Conservation (phyloP, 2,797 vertebrate genomes). For the Typhlichthys subterraneus region DNA sequence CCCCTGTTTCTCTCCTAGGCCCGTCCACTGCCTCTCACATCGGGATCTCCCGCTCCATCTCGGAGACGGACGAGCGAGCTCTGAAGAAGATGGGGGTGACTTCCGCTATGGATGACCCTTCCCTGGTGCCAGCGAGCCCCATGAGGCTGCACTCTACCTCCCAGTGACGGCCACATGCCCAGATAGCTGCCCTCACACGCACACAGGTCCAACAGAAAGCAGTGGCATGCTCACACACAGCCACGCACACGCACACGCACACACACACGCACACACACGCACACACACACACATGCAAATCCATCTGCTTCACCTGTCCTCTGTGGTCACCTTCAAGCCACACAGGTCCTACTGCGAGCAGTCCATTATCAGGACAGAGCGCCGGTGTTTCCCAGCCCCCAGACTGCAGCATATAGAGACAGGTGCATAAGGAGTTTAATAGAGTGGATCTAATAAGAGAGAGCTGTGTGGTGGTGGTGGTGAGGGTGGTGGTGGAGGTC, state of each 20-base stretch:
- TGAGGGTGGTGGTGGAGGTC: conserved; percentile 22
- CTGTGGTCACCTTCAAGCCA: conserved; percentile 4
- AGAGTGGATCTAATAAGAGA: conserved; percentile 72
- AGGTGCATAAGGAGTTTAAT: conserved; percentile 69
- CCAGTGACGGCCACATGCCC: conserved; percentile 50
- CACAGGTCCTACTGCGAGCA: neutral
- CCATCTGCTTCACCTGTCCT: neutral
- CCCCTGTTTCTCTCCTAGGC: conserved; percentile 42
- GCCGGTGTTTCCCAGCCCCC: conserved; percentile 35
- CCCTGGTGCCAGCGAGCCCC: conserved; percentile 31
- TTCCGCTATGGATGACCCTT: conserved; percentile 45
- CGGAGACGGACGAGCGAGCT: conserved; percentile 76
- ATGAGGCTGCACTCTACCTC: conserved; percentile 67
- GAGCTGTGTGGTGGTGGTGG: conserved; percentile 32
- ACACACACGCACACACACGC: conserved; percentile 11
- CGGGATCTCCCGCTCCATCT: conserved; percentile 74
- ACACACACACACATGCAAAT: conserved; percentile 4
- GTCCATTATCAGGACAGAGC: conserved; percentile 31
- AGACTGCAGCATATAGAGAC: conserved; percentile 47
- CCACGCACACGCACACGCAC: conserved; percentile 3
- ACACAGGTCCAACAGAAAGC: conserved; percentile 5
- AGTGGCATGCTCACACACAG: conserved; percentile 2
- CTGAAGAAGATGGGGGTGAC: conserved; percentile 80
- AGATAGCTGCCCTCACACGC: conserved; percentile 1
- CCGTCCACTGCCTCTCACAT: conserved; percentile 49